Percentiles rank a stretch among this genome's conserved stretches.
These are phyloP conservation scores for Tetramorium alpestre DNA, from an alignment of 1,140 invertebrate genomes.

Conservation along the genomic window DNA sequence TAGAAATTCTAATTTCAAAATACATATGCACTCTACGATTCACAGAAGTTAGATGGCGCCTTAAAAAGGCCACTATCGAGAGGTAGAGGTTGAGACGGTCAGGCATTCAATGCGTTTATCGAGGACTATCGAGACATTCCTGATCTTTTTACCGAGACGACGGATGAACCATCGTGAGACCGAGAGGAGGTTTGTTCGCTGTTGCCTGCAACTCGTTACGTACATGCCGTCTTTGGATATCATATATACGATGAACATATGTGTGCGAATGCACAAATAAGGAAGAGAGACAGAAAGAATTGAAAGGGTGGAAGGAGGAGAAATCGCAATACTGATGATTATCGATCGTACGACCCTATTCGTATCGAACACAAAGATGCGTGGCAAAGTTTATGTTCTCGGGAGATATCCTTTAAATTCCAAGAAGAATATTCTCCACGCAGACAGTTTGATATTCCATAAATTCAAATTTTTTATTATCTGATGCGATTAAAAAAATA, in stretches of 20 bases:
- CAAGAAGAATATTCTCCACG: conserved; percentile 23
- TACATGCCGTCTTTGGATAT: conserved; percentile 27
- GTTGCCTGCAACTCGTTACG: conserved; percentile 49
- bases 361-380: conserved; percentile 51
- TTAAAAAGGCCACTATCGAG: conserved; percentile 29
- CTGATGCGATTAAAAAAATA: background rate
- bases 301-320: conserved; percentile 14
- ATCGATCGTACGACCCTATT: conserved; percentile 65
- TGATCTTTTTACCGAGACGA: conserved; percentile 48
- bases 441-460: background rate
- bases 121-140: conserved; percentile 59
- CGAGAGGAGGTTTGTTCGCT: conserved; percentile 36
- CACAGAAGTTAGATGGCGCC: conserved; percentile 4
- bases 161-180: conserved; percentile 43
- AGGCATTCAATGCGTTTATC: conserved; percentile 55
- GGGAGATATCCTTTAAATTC: conserved; percentile 37
- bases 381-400: background rate
- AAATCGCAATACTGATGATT: conserved; percentile 69
- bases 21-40: background rate
- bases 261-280: conserved; percentile 1
- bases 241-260: background rate
- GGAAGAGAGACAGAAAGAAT: background rate
- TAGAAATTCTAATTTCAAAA: background rate
- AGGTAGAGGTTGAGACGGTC: conserved; percentile 7
- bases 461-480: background rate